phyloP scores from a whole-genome alignment of 2,888 invertebrate species.

The Xylota sylvarum region DNA sequence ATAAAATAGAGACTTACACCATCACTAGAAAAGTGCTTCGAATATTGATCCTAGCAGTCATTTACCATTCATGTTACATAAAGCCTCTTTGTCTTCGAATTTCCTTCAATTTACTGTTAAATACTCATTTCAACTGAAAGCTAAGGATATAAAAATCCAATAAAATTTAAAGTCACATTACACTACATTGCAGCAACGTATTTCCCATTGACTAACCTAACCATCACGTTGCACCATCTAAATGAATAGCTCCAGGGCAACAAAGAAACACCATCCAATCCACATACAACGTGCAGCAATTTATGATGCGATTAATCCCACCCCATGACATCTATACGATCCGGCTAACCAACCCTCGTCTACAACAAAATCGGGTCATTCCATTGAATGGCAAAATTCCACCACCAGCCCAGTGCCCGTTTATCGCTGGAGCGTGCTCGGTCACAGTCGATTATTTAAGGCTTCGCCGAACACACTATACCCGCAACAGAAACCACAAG shows the following conservation, averaged over 20 bases:
- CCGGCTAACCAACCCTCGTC: background rate
- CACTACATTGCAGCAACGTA: background rate
- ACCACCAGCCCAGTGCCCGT: background rate
- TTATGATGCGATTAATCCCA: conserved; percentile 45
- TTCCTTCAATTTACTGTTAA: background rate
- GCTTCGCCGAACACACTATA: background rate
- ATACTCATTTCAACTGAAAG: background rate
- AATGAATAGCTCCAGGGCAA: conserved; percentile 13
- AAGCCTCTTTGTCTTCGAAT: background rate
- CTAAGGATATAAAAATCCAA: conserved; percentile 4
- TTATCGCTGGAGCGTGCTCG: conserved; percentile 37
- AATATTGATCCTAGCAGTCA: no score
- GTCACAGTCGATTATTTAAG: conserved; percentile 39
- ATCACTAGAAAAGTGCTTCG: no score
- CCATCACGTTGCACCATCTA: conserved; percentile 25
- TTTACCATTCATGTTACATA: no score
- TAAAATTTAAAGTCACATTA: conserved; percentile 1
- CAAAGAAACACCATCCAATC: conserved; percentile 9
- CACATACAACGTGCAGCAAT: conserved; percentile 36
- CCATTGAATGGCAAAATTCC: conserved; percentile 10
- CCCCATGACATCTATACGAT: background rate
- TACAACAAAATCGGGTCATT: background rate
- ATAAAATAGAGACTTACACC: no score
- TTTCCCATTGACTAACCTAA: background rate
- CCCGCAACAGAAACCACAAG: conserved; percentile 23